phyloP scores from a whole-genome alignment of 2,113 vertebrate species.

The Cyanistes caeruleus region DNA sequence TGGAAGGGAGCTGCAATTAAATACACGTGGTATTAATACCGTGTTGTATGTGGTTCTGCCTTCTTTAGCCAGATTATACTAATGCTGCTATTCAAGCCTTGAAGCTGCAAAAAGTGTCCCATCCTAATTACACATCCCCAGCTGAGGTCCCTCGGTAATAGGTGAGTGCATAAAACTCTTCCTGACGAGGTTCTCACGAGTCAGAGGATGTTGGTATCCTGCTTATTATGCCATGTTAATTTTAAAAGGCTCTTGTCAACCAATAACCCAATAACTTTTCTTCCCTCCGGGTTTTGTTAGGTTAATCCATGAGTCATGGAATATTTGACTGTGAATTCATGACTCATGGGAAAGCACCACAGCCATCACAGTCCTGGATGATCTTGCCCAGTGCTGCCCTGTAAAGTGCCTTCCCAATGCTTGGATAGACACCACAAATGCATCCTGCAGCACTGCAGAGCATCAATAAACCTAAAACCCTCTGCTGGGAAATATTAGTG shows the following conservation, averaged over 20 bases:
- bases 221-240: neutral
- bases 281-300: constrained; percentile 25
- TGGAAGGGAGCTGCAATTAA: neutral
- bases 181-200: neutral
- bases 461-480: neutral
- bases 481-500: neutral
- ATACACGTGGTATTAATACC: neutral
- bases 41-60: neutral
- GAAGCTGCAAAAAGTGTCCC: constrained; percentile 9
- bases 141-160: neutral
- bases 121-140: constrained; percentile 2
- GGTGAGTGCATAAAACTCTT: constrained; percentile 1
- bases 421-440: neutral
- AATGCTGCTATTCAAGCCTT: neutral
- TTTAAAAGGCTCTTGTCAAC: constrained; percentile 24
- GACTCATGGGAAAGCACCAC: constrained; percentile 39
- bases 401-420: neutral
- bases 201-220: neutral
- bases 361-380: neutral
- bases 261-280: neutral
- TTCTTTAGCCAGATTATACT: neutral
- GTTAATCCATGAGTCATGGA: constrained; percentile 43
- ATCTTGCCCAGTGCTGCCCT: neutral
- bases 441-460: neutral
- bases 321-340: neutral